phyloP scores from a whole-genome alignment of 2,797 vertebrate genomes.

The Liparis tanakae region DNA sequence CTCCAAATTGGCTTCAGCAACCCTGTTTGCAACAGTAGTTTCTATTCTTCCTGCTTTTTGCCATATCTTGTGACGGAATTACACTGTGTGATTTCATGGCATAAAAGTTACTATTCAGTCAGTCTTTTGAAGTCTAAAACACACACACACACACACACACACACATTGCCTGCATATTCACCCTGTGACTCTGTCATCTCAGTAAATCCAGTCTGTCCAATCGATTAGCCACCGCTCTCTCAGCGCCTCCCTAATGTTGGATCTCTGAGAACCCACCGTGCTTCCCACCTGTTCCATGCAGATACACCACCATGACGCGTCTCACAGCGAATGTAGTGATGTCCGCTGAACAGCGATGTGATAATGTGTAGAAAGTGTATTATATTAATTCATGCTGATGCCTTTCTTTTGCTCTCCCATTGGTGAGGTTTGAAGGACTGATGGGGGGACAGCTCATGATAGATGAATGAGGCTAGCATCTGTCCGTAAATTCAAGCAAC shows the following conservation, averaged over 20 bases:
- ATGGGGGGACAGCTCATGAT: constrained; percentile 24
- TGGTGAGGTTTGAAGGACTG: constrained; percentile 24
- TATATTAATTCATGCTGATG: constrained; percentile 55
- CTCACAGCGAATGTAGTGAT: constrained; percentile 33
- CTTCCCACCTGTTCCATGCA: constrained; percentile 69
- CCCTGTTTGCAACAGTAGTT: neutral
- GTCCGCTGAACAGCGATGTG: constrained; percentile 33
- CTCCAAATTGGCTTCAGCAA: neutral
- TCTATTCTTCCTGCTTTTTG: neutral
- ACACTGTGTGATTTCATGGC: neutral
- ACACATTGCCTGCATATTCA: constrained; percentile 29
- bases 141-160: constrained; percentile 25
- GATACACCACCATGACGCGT: constrained; percentile 48
- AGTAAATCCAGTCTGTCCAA: constrained; percentile 71
- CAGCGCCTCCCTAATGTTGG: constrained; percentile 50
- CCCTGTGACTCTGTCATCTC: constrained; percentile 58
- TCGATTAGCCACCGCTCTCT: constrained; percentile 67
- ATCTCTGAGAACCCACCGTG: constrained; percentile 53
- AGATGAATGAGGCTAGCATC: constrained; percentile 29
- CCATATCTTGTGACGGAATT: neutral
- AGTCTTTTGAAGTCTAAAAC: neutral
- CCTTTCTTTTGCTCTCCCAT: constrained; percentile 36
- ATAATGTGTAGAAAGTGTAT: constrained; percentile 55
- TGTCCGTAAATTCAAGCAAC: constrained; percentile 36
- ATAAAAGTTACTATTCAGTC: neutral